phyloP scores from a whole-genome alignment of 2,797 vertebrate species.

The Amblyopsis hoosieri region DNA sequence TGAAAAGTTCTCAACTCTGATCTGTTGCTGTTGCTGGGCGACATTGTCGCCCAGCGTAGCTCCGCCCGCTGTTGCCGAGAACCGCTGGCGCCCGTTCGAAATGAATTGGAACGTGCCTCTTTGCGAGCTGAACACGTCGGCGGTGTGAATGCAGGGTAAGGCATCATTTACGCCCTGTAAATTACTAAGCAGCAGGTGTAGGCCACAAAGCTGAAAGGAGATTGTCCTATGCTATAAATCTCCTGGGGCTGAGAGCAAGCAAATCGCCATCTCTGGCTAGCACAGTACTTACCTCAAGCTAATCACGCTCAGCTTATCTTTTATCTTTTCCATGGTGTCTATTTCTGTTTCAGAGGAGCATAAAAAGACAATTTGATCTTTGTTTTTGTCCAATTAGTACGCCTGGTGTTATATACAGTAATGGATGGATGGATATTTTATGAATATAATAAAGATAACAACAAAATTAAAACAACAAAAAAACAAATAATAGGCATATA shows the following conservation, averaged over 20 bases:
- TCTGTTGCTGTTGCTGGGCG: too few relatives aligned
- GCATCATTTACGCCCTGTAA: conserved; percentile 64
- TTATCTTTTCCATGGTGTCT: conserved; percentile 28
- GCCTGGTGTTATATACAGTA: too few relatives aligned
- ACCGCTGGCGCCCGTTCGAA: too few relatives aligned
- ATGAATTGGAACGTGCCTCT: too few relatives aligned
- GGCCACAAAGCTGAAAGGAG: conserved; percentile 34
- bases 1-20: too few relatives aligned
- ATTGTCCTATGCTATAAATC: conserved; percentile 46
- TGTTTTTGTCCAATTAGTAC: conserved; percentile 7
- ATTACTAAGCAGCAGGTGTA: conserved; percentile 56
- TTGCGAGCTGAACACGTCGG: too few relatives aligned
- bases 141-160: conserved; percentile 48
- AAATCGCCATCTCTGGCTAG: conserved; percentile 49
- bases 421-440: too few relatives aligned
- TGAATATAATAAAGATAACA: too few relatives aligned
- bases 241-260: conserved; percentile 46
- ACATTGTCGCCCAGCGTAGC: too few relatives aligned
- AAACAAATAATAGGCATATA: too few relatives aligned
- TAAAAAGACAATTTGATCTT: conserved; percentile 9
- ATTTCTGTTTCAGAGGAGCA: conserved; percentile 31
- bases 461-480: too few relatives aligned
- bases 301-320: conserved; percentile 22
- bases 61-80: too few relatives aligned
- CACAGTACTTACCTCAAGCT: conserved; percentile 43